Conservation (phyloP, 2,113 vertebrate genomes). For the Cairina moschata region DNA sequence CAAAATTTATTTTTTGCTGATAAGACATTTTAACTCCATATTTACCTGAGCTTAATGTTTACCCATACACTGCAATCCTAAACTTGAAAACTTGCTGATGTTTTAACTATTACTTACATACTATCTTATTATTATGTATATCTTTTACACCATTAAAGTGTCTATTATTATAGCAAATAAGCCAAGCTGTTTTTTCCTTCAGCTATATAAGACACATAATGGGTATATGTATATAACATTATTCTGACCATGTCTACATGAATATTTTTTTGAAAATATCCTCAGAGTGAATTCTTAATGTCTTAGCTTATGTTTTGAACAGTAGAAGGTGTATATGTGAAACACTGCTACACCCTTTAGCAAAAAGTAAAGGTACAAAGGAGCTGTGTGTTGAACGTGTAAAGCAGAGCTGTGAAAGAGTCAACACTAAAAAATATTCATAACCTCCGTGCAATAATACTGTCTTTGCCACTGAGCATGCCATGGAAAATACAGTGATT, state of each 20-base stretch:
- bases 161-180: not conserved
- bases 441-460: not conserved
- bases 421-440: not conserved
- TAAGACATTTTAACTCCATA: not conserved
- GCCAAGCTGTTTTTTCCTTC: fast-evolving
- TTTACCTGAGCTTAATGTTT: not conserved
- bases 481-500: not conserved
- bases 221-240: not conserved
- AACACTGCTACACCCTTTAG: not conserved
- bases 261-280: not conserved
- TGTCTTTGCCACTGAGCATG: not conserved
- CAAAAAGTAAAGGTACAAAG: not conserved
- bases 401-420: not conserved
- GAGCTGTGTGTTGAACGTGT: not conserved
- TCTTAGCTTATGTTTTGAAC: not conserved
- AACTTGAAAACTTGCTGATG: not conserved
- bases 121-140: not conserved
- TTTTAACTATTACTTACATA: not conserved
- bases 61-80: not conserved
- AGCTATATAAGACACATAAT: not conserved
- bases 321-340: not conserved
- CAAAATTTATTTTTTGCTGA: not conserved
- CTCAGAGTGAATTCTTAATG: not conserved
- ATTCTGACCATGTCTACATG: not conserved
- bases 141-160: not conserved